These are phyloP conservation scores for Lepidothrix coronata DNA, from an alignment of 2,113 vertebrate genomes.

Conservation along the genomic window DNA sequence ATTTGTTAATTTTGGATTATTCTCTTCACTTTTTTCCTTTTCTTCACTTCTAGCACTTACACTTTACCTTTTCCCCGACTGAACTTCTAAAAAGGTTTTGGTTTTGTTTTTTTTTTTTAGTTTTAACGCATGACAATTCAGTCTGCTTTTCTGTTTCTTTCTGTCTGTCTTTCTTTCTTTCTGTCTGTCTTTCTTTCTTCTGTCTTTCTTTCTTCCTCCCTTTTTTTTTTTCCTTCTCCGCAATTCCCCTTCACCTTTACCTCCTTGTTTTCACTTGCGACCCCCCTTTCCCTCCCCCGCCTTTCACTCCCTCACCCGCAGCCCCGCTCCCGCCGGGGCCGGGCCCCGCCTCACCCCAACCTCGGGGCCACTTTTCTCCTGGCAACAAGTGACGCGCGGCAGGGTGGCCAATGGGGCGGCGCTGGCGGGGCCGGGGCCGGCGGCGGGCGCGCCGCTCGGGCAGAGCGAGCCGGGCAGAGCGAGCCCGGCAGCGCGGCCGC, in stretches of 20 bases:
- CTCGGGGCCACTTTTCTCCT: neutral
- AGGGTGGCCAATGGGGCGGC: neutral
- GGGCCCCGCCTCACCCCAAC: neutral
- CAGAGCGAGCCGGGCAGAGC: neutral
- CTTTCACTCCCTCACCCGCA: neutral
- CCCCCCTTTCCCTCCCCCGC: fast-evolving
- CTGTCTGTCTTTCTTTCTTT: neutral
- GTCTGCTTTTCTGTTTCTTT: neutral
- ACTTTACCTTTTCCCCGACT: neutral
- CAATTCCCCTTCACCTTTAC: neutral
- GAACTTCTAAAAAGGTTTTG: neutral
- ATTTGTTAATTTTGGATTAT: neutral
- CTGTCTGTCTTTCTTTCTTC: neutral
- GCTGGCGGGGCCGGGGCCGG: neutral
- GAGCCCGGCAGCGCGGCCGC: neutral
- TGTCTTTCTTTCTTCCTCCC: neutral
- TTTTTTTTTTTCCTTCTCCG: too few species aligned
- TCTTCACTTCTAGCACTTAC: neutral
- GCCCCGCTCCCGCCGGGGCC: neutral
- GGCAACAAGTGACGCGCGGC: neutral
- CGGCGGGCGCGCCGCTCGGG: neutral
- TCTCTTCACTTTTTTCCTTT: neutral
- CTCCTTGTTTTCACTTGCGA: fast-evolving
- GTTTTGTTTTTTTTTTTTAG: neutral
- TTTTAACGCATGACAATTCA: neutral